These are phyloP conservation scores for Pseudomyrmex dendroicus DNA, from an alignment of 1,140 invertebrate genomes.

Conservation along the genomic window DNA sequence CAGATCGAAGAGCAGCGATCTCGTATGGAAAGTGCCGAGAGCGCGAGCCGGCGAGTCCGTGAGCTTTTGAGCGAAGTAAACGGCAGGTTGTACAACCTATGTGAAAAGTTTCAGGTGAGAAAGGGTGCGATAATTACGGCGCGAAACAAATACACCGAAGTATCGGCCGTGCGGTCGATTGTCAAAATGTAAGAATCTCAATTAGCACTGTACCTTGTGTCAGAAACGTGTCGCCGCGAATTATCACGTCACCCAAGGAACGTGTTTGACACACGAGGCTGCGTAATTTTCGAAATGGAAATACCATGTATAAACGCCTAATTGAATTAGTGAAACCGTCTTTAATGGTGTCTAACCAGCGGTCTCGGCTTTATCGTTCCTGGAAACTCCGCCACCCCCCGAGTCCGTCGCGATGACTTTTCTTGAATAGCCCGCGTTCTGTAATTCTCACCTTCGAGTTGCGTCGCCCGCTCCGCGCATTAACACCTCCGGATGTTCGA, in stretches of 20 bases:
- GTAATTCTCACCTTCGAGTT: conserved; percentile 74
- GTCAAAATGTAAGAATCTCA: conserved; percentile 18
- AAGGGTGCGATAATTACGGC: background rate
- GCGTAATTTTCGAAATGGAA: conserved; percentile 62
- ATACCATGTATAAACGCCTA: conserved; percentile 68
- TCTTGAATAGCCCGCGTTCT: conserved; percentile 50
- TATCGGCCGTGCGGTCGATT: background rate
- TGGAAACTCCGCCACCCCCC: conserved; percentile 37
- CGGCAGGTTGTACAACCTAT: conserved; percentile 75
- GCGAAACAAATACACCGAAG: background rate
- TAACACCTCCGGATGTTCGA: conserved; percentile 71
- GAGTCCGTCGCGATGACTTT: conserved; percentile 66
- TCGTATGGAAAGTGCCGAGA: conserved; percentile 81
- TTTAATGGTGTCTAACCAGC: conserved; percentile 33
- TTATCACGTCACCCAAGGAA: conserved; percentile 56
- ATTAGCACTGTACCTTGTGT: conserved; percentile 49
- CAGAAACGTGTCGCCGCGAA: conserved; percentile 29
- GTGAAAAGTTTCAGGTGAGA: conserved; percentile 78
- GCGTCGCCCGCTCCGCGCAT: conserved; percentile 58
- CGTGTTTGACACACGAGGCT: conserved; percentile 27
- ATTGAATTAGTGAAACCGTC: conserved; percentile 72
- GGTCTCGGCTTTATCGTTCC: conserved; percentile 57
- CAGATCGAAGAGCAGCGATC: conserved; percentile 85
- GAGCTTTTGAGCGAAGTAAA: conserved; percentile 79
- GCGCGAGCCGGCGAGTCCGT: conserved; percentile 83